Evolutionary conservation across 2,888 invertebrate genomes (phyloP), one percentile per base, ranked within the genome.

Genomic region (Cantharis rustica): DNA sequence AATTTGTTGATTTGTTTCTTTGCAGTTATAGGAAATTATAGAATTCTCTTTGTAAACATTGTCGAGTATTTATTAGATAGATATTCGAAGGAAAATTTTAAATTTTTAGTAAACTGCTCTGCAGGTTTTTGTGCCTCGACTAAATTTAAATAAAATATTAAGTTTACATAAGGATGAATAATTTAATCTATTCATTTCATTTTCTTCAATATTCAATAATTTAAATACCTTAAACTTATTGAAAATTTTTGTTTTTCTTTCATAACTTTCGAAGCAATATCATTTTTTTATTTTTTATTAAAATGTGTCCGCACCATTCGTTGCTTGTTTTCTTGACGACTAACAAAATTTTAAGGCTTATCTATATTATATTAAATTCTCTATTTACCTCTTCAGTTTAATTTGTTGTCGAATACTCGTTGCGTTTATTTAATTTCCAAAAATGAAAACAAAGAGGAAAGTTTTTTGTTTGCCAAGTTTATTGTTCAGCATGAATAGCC

Each of bases 11-110:
- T 64, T 63, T 27, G 17, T 70, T 27, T 16, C 23, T 16, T 47
- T 66, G 63, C 27, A 26, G 69, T 63, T 68, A 69, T 61, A 68
- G 74, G 74, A 74, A 74, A 74, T 74, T 74, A 74, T 69, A 64
- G 31, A 69, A 70, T 66, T 23, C 20, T n/a, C 47, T 47, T 47
- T 47, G 47, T 47, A 47, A 47, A 47, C 47, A 47, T 7, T 47
- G 47, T n/a, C n/a, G 47, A n/a, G 47, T 47, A 47, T 47, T 47
- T 47, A 47, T 47, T 47, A 47, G 47, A 47, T n/a, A 47, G 47
- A 47, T n/a, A n/a, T 47, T 7, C n/a, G n/a, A 47, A n/a, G n/a
- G n/a, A 47, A n/a, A n/a, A 47, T 47, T 47, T 47, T n/a, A 47
- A 47, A 47, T 47, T 47, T 47, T n/a, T 47, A 47, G n/a, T 47